Percentiles rank a stretch among this genome's conserved stretches.
Evolutionary conservation across 64 coral and sea anemone species (phyloP).

Genomic region (Montipora sp.): DNA sequence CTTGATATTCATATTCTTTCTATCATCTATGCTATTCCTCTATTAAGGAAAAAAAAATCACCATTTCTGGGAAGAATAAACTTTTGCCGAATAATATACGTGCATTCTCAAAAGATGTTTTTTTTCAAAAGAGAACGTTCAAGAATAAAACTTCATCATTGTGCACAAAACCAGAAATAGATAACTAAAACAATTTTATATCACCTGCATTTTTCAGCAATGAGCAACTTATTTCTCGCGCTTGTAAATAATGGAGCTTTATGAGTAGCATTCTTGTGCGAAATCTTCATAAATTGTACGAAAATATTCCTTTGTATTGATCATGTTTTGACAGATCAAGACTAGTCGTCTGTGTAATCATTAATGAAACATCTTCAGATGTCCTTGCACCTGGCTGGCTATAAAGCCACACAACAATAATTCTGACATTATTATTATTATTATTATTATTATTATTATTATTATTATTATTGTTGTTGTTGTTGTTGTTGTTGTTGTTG

Average conservation of each 20-base stretch:
- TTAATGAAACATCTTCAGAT: background rate
- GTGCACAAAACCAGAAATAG: no score
- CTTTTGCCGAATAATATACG: background rate
- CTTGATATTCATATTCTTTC: background rate
- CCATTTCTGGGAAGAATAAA: background rate
- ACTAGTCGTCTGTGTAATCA: background rate
- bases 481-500: no score
- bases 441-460: no score
- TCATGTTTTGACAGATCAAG: slow-evolving; percentile 6
- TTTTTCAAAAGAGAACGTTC: no score
- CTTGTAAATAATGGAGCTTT: background rate
- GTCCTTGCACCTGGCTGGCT: background rate
- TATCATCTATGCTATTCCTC: background rate
- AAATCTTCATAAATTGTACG: background rate
- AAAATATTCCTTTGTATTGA: background rate
- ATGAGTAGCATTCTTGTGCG: background rate
- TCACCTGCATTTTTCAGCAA: background rate
- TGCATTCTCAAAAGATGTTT: background rate
- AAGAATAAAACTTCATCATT: no score
- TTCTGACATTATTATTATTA: background rate
- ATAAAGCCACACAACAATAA: background rate
- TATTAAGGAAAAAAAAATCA: background rate
- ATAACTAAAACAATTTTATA: no score
- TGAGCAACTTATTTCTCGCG: background rate
- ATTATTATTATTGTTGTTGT: no score